Evolutionary conservation across 2,888 invertebrate genomes (phyloP), one percentile per base, ranked within the genome.

Genomic region (Drosophila limbata): DNA sequence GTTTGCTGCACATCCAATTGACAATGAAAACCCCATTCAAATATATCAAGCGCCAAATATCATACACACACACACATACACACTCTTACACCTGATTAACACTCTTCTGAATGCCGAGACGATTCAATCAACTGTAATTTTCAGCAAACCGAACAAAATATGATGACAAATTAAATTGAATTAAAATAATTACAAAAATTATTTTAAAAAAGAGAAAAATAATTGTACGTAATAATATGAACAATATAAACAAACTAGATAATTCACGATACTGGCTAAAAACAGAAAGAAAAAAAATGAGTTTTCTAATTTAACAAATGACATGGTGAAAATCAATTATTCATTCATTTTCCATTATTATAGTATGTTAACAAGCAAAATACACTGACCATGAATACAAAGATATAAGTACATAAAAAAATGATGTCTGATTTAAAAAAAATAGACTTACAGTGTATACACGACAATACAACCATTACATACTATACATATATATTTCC

Each of bases 291-390:
- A 51, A 25, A 40, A 56, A 31, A 13, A 13, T n/a, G 17, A 44
- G 44, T 55, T 66, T 64, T 69, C 68, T 52, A 65, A 56, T 62
- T 42, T 51, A 35, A 8, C 15, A 31, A 42, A 42, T 50, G 33
- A 25, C 42, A 63, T 21, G 61, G 77, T 70, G 74, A 70, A 88
- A 86, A 83, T 86, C 78, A 77, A 79, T 76, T 77, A 71, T 11
- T 10, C 37, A 66, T 47, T 19, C 40, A 45, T 45, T 79, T 66
- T 17, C 47, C 33, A 71, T 67, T 64, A 63, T 75, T 66, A 69
- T 64, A 63, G 70, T 66, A 69, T 53, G 8, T 31, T 60, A 69
- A 64, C 47, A 4, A 61, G 28, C 44, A 10, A 35, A 10, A 5
- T 31, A 28, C n/a, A 11, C 33, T 62, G 15, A 48, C 33, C 35